Conservation (phyloP, 1,140 invertebrate species). For the Calephelis virginiensis region DNA sequence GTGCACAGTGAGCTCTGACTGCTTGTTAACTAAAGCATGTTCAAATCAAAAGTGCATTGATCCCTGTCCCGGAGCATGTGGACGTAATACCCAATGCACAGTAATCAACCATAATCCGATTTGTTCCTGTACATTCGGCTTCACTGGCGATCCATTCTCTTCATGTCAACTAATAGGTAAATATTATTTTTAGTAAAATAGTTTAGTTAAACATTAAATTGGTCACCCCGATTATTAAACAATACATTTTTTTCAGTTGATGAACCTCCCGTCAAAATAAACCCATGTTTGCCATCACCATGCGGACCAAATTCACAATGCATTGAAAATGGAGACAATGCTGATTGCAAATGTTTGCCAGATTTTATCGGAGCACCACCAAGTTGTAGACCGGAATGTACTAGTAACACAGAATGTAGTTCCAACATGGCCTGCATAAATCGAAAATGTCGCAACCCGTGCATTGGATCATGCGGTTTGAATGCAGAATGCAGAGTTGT, state of each 20-base stretch:
- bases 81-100: conserved; percentile 81
- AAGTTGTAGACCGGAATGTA: conserved; percentile 84
- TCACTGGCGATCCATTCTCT: conserved; percentile 83
- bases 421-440: conserved; percentile 82
- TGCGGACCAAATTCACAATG: conserved; percentile 84
- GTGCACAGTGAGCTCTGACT: conserved; percentile 85
- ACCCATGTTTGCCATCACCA: conserved; percentile 81
- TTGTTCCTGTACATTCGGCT: conserved; percentile 81
- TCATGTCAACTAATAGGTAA: conserved; percentile 79
- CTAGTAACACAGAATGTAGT: conserved; percentile 83
- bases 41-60: conserved; percentile 85
- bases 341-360: conserved; percentile 82
- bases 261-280: conserved; percentile 57
- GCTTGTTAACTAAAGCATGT: conserved; percentile 82
- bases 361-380: conserved; percentile 81
- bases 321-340: conserved; percentile 76
- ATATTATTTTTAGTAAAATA: conserved; percentile 28
- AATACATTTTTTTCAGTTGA: conserved; percentile 39
- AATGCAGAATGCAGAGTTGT: conserved; percentile 81
- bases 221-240: no score
- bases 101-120: conserved; percentile 84
- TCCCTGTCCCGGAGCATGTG: conserved; percentile 87
- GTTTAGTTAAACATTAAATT: no score
- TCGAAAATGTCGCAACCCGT: conserved; percentile 84
- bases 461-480: conserved; percentile 83